A percentile compares a stretch with the other conserved stretches of the same genome.
These are phyloP conservation scores for Prosapia bicincta DNA, from an alignment of 2,888 invertebrate genomes.

Conservation along the genomic window DNA sequence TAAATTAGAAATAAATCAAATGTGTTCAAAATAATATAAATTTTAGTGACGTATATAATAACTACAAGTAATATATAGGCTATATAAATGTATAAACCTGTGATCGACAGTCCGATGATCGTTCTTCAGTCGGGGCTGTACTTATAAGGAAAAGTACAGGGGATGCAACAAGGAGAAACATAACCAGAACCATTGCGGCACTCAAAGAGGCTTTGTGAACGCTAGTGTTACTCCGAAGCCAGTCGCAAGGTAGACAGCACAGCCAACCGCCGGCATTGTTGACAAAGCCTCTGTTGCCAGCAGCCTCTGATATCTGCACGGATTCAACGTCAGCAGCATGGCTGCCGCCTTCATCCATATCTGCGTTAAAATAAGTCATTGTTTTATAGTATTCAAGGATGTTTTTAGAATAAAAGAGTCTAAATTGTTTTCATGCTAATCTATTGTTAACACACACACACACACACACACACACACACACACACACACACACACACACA, in stretches of 20 bases:
- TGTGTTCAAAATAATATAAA: no score
- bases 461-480: no score
- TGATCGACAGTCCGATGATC: neutral
- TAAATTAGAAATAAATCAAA: no score
- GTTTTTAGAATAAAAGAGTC: no score
- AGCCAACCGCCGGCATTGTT: constrained; percentile 51
- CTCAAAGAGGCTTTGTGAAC: constrained; percentile 58
- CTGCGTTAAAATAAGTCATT: no score
- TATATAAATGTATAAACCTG: neutral
- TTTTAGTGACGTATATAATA: no score
- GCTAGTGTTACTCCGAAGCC: constrained; percentile 54
- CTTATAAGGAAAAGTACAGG: constrained; percentile 57
- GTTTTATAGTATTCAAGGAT: no score
- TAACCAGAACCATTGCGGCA: constrained; percentile 56
- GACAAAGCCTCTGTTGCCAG: constrained; percentile 6
- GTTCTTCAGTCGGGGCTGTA: constrained; percentile 37
- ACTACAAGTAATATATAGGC: no score
- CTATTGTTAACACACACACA: no score
- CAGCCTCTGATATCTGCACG: neutral
- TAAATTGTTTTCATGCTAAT: no score
- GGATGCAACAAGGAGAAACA: constrained; percentile 56
- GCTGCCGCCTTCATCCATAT: neutral
- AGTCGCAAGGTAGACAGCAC: constrained; percentile 57
- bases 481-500: no score
- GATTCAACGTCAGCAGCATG: neutral